Evolutionary conservation across 2,797 vertebrate species (phyloP), one percentile per base, ranked within the genome.

Genomic region (Sebastes minor): DNA sequence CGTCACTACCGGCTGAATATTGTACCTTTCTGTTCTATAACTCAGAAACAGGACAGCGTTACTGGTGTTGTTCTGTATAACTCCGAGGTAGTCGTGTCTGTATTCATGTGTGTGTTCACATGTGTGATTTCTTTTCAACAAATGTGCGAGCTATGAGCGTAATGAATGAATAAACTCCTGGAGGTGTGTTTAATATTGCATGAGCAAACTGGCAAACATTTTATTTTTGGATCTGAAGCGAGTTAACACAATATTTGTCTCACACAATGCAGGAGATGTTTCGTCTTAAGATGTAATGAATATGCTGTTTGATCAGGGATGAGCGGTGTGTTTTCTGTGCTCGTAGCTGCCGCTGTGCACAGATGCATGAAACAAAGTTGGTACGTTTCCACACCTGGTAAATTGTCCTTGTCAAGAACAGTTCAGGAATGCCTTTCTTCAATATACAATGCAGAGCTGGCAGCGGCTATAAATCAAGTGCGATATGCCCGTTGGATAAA

Each of bases 371-470:
- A 88, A 89, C 72, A 80, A 87, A 85, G 67, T 72, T 89, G 88
- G 85, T 79, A n/a, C 22, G 46, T 83, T 84, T 82, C 85, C 89
- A 89, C 81, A 88, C 68, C 46, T 68, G 84, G 28, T 88, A 92
- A 92, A 93, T 89, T 90, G 91, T 62, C 91, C 89, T 90, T 92
- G 91, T 94, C 93, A 89, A 86, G 93, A 86, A 46, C 84, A 81
- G 87, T 88, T 92, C 87, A 92, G 82, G 82, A 82, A 88, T 77
- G 75, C 70, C 80, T 91, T 92, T 91, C 87, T 91, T 91, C 89
- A 91, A 80, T 60, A 81, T 70, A 84, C 73, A 88, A 86, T 71
- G 82, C 65, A 52, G 73, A 23, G 33, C 38, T 49, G 84, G 72
- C 14, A 4, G 72, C 69, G 63, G 88, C 81, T 71, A 92, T 94